Evolutionary conservation across 2,113 vertebrate genomes (phyloP).

Genomic region (Thinocorus orbignyianus): DNA sequence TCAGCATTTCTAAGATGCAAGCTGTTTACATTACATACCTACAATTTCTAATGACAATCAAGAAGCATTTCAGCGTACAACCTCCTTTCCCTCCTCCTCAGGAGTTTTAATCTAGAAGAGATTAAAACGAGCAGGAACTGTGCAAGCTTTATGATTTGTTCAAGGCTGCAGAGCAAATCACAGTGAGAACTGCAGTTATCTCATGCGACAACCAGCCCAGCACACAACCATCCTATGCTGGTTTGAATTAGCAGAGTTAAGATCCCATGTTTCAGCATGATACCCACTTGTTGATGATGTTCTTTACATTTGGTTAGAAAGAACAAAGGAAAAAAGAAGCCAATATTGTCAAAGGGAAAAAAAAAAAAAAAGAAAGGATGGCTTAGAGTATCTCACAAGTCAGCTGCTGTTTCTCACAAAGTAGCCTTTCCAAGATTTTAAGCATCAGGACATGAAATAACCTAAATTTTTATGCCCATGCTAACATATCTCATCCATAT

Average conservation of each 20-base stretch:
- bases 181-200: background rate
- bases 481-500: background rate
- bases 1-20: background rate
- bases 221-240: accelerated
- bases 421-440: too few relatives aligned
- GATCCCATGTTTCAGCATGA: accelerated
- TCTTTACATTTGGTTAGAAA: background rate
- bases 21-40: background rate
- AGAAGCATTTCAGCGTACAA: background rate
- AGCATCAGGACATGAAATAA: background rate
- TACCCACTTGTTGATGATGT: accelerated
- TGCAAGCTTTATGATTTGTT: background rate
- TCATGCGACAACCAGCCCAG: background rate
- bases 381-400: background rate
- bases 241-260: background rate
- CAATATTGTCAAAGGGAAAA: background rate
- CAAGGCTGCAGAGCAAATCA: background rate
- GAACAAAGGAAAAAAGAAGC: accelerated
- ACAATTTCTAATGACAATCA: background rate
- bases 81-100: background rate
- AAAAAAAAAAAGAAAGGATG: background rate
- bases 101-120: background rate
- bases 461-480: background rate
- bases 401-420: background rate
- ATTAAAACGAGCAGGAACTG: background rate